Percentiles rank a stretch among this genome's conserved stretches.
These are phyloP conservation scores for Hirtodrosophila duncani DNA, from an alignment of 2,888 invertebrate species.

Conservation along the genomic window DNA sequence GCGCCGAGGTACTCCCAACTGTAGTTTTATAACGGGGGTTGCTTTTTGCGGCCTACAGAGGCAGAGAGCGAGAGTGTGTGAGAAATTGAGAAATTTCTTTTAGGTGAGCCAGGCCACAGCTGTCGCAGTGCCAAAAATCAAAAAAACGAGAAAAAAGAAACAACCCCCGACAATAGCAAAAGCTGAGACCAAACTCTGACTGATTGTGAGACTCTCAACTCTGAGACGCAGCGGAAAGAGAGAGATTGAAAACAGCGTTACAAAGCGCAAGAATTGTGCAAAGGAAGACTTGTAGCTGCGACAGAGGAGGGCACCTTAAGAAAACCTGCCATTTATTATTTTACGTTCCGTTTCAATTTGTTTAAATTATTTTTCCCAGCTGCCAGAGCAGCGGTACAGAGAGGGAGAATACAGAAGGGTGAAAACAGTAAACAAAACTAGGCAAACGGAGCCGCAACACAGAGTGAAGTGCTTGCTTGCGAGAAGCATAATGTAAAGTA, in stretches of 20 bases:
- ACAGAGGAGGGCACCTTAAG: slow-evolving; percentile 29
- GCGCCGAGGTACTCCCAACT: no score
- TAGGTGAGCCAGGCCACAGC: no score
- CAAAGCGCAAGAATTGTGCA: slow-evolving; percentile 61
- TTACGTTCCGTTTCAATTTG: slow-evolving; percentile 48
- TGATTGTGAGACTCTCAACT: no score
- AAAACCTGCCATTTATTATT: slow-evolving; percentile 32
- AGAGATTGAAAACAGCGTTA: no score
- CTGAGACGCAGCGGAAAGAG: slow-evolving; percentile 51
- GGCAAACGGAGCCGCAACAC: not conserved
- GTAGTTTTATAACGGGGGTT: slow-evolving; percentile 33
- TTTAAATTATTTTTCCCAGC: slow-evolving; percentile 28
- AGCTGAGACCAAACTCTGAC: slow-evolving; percentile 10
- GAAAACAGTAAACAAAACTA: not conserved
- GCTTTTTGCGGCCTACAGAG: slow-evolving; percentile 29
- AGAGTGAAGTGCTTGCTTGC: slow-evolving; percentile 7
- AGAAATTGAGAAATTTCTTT: no score
- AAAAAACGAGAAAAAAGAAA: slow-evolving; percentile 1
- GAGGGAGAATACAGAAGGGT: no score
- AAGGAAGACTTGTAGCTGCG: slow-evolving; percentile 71
- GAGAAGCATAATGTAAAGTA: no score
- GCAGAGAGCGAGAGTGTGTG: slow-evolving; percentile 1
- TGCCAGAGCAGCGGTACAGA: no score
- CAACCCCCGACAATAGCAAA: slow-evolving; percentile 6
- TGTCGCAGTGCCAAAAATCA: no score